A percentile compares a stretch with the other conserved stretches of the same genome.
Evolutionary conservation across 2,888 invertebrate species (phyloP).

Genomic region (Cheilosia scutellata): DNA sequence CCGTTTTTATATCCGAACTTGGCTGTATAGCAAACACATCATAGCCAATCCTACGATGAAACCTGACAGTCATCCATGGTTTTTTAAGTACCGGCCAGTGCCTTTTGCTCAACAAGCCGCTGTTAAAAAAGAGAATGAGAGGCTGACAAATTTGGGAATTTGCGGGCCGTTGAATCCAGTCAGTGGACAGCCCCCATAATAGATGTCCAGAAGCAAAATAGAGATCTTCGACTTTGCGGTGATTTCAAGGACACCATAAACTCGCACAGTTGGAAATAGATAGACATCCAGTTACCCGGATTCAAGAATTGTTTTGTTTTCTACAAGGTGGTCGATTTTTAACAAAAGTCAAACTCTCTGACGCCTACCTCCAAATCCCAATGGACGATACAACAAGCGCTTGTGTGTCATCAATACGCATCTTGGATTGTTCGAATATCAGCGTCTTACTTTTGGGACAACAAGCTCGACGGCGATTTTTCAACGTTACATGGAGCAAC

Average conservation of each 20-base stretch:
- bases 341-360: slow-evolving; percentile 66
- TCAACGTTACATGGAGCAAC: slow-evolving; percentile 40
- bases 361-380: slow-evolving; percentile 34
- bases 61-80: no score
- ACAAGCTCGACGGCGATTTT: slow-evolving; percentile 23
- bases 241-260: slow-evolving; percentile 36
- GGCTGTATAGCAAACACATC: no score
- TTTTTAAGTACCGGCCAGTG: slow-evolving; percentile 24
- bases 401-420: slow-evolving; percentile 22
- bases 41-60: no score
- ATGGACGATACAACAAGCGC: slow-evolving; percentile 15
- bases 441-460: slow-evolving; percentile 4
- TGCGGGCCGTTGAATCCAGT: slow-evolving; percentile 21
- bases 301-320: slow-evolving; percentile 67
- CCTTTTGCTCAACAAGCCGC: slow-evolving; percentile 32
- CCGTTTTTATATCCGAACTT: no score
- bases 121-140: slow-evolving; percentile 17
- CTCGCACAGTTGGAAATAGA: background rate
- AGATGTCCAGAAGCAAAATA: slow-evolving; percentile 30
- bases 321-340: slow-evolving; percentile 67
- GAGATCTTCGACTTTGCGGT: slow-evolving; percentile 37
- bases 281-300: slow-evolving; percentile 56
- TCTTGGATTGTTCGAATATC: slow-evolving; percentile 27
- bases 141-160: slow-evolving; percentile 13
- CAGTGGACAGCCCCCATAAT: slow-evolving; percentile 34